Evolutionary conservation across 2,797 vertebrate genomes (phyloP).

Genomic region (Balearica regulorum): DNA sequence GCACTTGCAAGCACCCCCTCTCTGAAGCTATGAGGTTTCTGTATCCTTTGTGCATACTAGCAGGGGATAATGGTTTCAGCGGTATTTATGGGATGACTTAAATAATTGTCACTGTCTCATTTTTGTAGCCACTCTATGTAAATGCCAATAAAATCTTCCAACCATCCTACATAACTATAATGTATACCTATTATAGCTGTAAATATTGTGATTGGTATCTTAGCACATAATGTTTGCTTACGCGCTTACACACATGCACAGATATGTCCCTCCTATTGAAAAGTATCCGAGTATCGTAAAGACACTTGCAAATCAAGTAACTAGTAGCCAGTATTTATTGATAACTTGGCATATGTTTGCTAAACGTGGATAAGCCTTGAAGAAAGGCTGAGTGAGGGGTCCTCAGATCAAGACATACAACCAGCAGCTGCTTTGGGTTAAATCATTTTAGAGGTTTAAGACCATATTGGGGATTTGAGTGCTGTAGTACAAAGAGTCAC

Average conservation of each 20-base stretch:
- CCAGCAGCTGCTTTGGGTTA: slow-evolving; percentile 60
- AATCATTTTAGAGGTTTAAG: not conserved
- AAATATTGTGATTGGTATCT: not conserved
- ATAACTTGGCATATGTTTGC: slow-evolving; percentile 58
- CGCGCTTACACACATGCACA: not conserved
- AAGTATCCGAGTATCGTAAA: not conserved
- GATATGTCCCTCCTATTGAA: not conserved
- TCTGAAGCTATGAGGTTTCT: not conserved
- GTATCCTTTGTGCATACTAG: not conserved
- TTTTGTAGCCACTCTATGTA: not conserved
- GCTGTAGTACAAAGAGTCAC: slow-evolving; percentile 47
- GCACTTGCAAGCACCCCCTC: not conserved
- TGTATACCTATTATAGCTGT: not conserved
- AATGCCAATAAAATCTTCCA: not conserved
- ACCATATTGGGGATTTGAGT: not conserved
- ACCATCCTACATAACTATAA: not conserved
- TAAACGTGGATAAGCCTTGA: slow-evolving; percentile 43
- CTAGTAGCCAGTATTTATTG: slow-evolving; percentile 64
- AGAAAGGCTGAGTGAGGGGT: not conserved
- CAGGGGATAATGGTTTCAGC: not conserved
- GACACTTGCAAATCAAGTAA: slow-evolving; percentile 34
- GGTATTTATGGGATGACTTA: not conserved
- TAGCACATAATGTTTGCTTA: not conserved
- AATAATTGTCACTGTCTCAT: not conserved
- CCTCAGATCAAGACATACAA: not conserved